Conservation (phyloP, 2,797 vertebrate genomes). For the Glossophaga mutica region DNA sequence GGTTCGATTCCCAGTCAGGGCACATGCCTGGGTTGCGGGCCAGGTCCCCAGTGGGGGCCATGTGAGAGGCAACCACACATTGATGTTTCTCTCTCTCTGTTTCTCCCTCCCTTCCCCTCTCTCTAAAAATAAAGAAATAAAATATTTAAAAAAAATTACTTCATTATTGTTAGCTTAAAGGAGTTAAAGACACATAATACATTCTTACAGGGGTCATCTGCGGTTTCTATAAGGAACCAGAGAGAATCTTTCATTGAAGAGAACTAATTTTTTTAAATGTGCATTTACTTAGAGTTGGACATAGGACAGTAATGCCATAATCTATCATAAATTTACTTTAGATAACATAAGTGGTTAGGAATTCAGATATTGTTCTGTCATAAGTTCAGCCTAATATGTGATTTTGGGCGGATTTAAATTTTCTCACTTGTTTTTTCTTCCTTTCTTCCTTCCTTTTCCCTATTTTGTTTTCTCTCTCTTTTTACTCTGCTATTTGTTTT, state of each 20-base stretch:
- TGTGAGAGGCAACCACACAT: no score
- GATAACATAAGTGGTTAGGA: neutral
- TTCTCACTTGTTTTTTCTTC: neutral
- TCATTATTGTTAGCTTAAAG: conserved; percentile 38
- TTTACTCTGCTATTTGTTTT: neutral
- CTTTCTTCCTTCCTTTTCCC: neutral
- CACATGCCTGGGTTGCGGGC: no score
- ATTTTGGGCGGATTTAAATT: neutral
- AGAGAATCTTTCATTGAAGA: neutral
- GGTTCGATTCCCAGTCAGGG: no score
- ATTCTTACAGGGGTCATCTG: neutral
- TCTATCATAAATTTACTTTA: neutral
- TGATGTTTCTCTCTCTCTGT: no score
- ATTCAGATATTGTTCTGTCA: neutral
- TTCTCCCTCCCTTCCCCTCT: no score
- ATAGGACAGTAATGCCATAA: neutral
- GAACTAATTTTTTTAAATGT: neutral
- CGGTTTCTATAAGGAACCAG: neutral
- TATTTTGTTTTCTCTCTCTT: neutral
- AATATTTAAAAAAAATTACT: no score
- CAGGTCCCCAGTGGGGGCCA: no score
- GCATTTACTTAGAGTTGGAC: neutral
- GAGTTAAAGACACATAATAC: neutral
- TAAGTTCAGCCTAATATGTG: neutral
- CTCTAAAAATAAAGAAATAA: no score